Conservation (phyloP, 2,113 vertebrate species). For the Megaptera novaeangliae region DNA sequence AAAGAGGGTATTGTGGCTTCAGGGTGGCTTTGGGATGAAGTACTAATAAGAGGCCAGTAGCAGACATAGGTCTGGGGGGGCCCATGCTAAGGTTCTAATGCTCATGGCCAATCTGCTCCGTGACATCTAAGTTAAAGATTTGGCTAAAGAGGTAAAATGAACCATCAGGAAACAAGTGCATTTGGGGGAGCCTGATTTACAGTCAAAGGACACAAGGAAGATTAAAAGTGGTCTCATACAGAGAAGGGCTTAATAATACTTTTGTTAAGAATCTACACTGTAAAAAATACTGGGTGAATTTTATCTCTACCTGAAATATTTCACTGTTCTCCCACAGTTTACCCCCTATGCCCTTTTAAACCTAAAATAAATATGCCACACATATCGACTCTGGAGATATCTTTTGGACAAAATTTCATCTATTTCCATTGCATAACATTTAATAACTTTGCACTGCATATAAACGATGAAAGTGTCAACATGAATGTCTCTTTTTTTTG, state of each 20-base stretch:
- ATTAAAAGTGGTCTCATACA: not conserved
- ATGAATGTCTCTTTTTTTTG: not conserved
- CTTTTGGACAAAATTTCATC: not conserved
- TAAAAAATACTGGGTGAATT: not conserved
- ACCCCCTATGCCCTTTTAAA: not conserved
- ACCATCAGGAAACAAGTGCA: not conserved
- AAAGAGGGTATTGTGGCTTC: not conserved
- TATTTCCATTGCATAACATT: not conserved
- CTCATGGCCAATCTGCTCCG: not conserved
- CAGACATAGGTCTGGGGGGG: not conserved
- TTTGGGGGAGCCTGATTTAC: not conserved
- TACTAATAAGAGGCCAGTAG: not conserved
- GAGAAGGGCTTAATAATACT: not conserved
- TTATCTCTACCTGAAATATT: not conserved
- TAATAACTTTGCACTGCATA: not conserved
- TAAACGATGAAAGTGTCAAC: not conserved
- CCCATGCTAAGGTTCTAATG: not conserved
- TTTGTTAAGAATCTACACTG: not conserved
- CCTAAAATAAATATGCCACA: not conserved
- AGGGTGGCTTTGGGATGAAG: not conserved
- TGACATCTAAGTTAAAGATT: not conserved
- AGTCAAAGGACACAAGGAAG: not conserved
- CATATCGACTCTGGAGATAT: not conserved
- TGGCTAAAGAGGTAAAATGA: not conserved
- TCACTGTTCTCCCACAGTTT: not conserved